phyloP scores from a whole-genome alignment of 2,888 invertebrate species.

The Baronia brevicornis region DNA sequence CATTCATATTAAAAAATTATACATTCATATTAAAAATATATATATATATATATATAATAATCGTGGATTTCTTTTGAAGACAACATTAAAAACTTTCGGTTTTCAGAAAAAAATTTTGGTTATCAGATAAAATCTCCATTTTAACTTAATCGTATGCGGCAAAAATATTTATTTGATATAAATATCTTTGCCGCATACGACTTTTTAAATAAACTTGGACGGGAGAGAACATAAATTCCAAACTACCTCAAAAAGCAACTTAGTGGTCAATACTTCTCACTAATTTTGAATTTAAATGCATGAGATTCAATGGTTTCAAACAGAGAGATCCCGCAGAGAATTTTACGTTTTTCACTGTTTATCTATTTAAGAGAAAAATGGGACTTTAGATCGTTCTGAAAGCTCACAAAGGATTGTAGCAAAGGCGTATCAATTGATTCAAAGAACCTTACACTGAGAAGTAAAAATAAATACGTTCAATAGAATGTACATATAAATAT shows the following conservation, averaged over 20 bases:
- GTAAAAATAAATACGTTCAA: no score
- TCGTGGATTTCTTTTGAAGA: no score
- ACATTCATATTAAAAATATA: no score
- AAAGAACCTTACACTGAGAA: no score
- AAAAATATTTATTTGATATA: no score
- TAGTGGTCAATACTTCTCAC: conserved; percentile 59
- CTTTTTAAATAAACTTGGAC: conserved; percentile 57
- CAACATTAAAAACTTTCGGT: no score
- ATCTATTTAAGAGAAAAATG: conserved; percentile 57
- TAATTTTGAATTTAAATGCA: conserved; percentile 76
- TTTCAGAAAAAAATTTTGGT: no score
- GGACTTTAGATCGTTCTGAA: conserved; percentile 40
- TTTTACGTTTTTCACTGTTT: conserved; percentile 42
- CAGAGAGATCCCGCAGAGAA: conserved; percentile 44
- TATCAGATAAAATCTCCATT: no score
- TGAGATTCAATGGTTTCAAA: conserved; percentile 71
- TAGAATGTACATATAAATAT: no score
- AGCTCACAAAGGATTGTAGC: conserved; percentile 19
- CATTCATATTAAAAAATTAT: no score
- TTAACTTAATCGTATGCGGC: no score
- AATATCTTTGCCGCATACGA: conserved; percentile 65
- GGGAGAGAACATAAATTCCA: conserved; percentile 51
- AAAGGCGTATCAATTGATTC: neutral
- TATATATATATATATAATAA: no score
- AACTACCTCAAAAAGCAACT: conserved; percentile 53